Base-by-base conservation (phyloP, 2,113 vertebrate genomes). In the Eclectus roratus region DNA sequence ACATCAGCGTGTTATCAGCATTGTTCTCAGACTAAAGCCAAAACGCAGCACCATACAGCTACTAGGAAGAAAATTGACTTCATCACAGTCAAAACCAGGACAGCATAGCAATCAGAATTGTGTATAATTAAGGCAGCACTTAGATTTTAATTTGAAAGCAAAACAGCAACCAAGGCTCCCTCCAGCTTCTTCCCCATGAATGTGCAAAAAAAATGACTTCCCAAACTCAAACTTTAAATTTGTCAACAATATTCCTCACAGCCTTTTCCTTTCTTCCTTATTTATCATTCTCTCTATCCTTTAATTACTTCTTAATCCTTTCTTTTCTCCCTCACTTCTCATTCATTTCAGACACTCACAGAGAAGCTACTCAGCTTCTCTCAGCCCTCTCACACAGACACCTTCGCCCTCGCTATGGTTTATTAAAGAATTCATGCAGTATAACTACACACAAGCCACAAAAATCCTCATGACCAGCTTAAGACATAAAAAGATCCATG, bases 101-200 rank as follows among this genome's bases (percentile, higher is more conserved):
- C n/a, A 35, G 56, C 21, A 35, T n/a, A 94, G 65, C 60, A 95
- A 88, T 93, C 82, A 91, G 55, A 93, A 88, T 44, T 35, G 69
- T 83, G n/a, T 43, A 77, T 71, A 94, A 94, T 94, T 80, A 96
- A 80, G 29, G 72, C 68, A 79, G 74, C 39, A 74, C 72, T 93
- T 85, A 65, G 66, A 85, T 78, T 91, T 84, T 85, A 81, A 94
- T 83, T 90, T 46, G 49, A 92, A 93, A 86, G 39, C 49, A n/a
- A 89, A 91, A 73, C 35, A 81, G 25, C 41, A 91, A 74, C 20
- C 39, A 90, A 78, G 27, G 13, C 5, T 90, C 50, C 23, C 47
- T 93, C 50, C 72, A 89, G 33, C 28, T 91, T 83, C 46, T 68
- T 93, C 20, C 56, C 29, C 21, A 14, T 9, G 9, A 39, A 25